phyloP scores from a whole-genome alignment of 2,888 invertebrate species.

The Amblyjoppa fuscipennis region DNA sequence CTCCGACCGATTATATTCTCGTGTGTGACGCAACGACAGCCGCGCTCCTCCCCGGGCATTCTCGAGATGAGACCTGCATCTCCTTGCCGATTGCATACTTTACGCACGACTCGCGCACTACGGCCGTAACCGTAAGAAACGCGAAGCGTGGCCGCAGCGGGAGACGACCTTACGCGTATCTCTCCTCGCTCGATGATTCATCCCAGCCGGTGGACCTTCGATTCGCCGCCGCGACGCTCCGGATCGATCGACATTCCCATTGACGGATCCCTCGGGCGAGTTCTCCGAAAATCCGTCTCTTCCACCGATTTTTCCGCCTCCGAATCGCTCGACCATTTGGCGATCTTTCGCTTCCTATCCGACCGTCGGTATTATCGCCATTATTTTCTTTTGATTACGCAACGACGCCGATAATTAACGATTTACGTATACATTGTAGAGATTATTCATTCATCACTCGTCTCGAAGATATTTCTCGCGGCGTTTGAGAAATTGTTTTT shows the following conservation, averaged over 20 bases:
- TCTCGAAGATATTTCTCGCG: neutral
- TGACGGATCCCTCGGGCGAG: conserved; percentile 17
- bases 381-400: neutral
- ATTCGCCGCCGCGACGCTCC: conserved; percentile 17
- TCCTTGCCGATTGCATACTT: conserved; percentile 23
- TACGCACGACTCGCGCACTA: neutral
- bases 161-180: conserved; percentile 55
- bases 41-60: conserved; percentile 35
- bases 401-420: conserved; percentile 22
- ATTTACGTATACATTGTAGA: conserved; percentile 28
- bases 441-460: neutral
- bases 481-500: neutral
- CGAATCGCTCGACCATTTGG: neutral
- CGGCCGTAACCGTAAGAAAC: conserved; percentile 54
- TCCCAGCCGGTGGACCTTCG: conserved; percentile 47
- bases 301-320: neutral
- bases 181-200: conserved; percentile 58
- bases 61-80: conserved; percentile 50
- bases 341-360: too few relatives aligned
- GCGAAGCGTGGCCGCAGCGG: conserved; percentile 44
- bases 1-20: conserved; percentile 58
- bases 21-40: conserved; percentile 53
- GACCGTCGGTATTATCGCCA: too few relatives aligned
- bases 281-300: neutral
- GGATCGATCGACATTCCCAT: conserved; percentile 28